Evolutionary conservation across 2,797 vertebrate species (phyloP), one percentile per base, ranked within the genome.

Genomic region (Poliocrania exsul): DNA sequence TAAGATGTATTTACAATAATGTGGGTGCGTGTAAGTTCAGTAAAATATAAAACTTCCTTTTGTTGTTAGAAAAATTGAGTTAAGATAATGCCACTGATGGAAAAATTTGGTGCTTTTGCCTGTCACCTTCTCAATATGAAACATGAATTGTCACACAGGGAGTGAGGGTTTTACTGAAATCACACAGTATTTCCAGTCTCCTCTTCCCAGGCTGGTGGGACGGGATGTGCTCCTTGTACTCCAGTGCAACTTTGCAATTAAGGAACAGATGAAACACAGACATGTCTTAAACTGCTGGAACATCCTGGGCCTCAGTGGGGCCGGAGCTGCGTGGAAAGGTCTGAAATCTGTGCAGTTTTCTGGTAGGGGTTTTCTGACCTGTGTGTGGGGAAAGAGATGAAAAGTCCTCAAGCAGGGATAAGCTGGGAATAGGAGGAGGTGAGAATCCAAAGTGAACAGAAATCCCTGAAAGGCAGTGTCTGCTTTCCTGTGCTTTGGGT

Each of bases 231-330:
- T 96, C 71, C 72, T 53, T 23, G 37, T 44, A 15, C 47, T 58
- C 28, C 47, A 13, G 4, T 61, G 88, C 47, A 82, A 16, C 3
- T 6, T 71, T 57, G 7, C 60, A 67, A 9, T 93, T 70, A 81
- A 83, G 81, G 73, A 53, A 62, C 31, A 62, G 81, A 49, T 96
- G 65, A 95, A 95, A 88, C 35, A 37, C 54, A 71, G 81, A 38
- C 44, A 11, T 25, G 31, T 72, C 70, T 72, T 88, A 35, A 95
- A 83, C 56, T 91, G 31, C 79, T 93, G 82, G 58, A 85, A 25
- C 38, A 23, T 28, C 2, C 37, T 78, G 58, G 17, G 10, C 57
- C 77, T 60, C 70, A 65, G 3, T 37, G 3, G 4, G 57, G 35
- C 37, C 47, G 73, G 38, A 78, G 38, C 54, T 79, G 17, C 51